Evolutionary conservation across 1,140 invertebrate genomes (phyloP), one percentile per base, ranked within the genome.

Genomic region (Drosophila parabipectinata): DNA sequence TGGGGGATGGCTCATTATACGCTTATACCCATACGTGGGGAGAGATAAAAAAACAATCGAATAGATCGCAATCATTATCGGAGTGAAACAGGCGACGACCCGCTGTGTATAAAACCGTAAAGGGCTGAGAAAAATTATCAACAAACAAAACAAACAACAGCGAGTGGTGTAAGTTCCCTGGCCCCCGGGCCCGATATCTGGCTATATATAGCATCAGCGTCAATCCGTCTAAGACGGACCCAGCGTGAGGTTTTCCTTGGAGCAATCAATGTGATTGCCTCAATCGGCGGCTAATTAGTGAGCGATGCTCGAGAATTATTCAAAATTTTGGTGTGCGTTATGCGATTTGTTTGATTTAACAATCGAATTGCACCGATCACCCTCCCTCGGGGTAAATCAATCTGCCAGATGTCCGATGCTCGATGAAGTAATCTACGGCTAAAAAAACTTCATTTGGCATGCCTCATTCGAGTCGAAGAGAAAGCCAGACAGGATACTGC

Each of bases 201-300:
- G 59, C 72, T 84, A 81, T 69, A 84, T 85, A 74, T 85, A 84
- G 80, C 64, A 63, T 30, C 73, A 84, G 78, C 82, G 78, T 82
- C 82, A 76, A 73, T 69, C 55, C 51, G 83, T 87, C 82, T 85
- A 87, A 76, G 50, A 28, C 44, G 68, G 60, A 55, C 81, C 26
- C 81, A 85, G 81, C 81, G 60, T 69, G 81, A 68, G 52, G 51
- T 44, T 71, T 58, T 59, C 58, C 21, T 63, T 37, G 32, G 47
- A 67, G 66, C 82, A 75, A 90, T 90, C 79, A 87, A 88, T 71
- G 80, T 90, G 87, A 90, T 90, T 77, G 83, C 82, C 69, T 90
- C 87, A 90, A 90, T 90, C 87, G 77, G 53, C 82, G 76, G 79
- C 61, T 80, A 90, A 90, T 90, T 90, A 87, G 63, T 76, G 63